phyloP scores from a whole-genome alignment of 2,888 invertebrate species.

The Acleris cristana region DNA sequence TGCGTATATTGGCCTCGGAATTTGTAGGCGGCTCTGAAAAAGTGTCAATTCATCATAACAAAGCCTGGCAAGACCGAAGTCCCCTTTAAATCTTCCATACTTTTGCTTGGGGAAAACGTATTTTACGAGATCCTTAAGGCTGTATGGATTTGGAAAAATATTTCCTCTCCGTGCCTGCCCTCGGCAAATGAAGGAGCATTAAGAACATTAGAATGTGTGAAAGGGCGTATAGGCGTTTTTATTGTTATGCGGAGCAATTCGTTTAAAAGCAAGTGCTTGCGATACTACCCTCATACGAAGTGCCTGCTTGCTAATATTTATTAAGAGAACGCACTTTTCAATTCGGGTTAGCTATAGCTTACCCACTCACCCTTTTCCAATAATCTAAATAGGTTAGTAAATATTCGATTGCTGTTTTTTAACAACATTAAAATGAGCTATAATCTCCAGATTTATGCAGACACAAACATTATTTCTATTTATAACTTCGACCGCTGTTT shows the following conservation, averaged over 20 bases:
- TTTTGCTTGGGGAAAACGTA: slow-evolving; percentile 82
- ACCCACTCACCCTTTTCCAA: slow-evolving; percentile 23
- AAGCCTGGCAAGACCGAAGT: slow-evolving; percentile 79
- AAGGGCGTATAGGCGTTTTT: slow-evolving; percentile 79
- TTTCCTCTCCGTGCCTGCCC: slow-evolving; percentile 81
- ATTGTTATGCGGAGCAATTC: slow-evolving; percentile 83
- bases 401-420: slow-evolving; percentile 12
- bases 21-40: slow-evolving; percentile 81
- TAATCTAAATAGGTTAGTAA: neutral
- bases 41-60: slow-evolving; percentile 83
- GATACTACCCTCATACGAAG: slow-evolving; percentile 70
- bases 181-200: slow-evolving; percentile 82
- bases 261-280: slow-evolving; percentile 81
- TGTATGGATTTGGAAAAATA: slow-evolving; percentile 85
- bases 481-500: slow-evolving; percentile 44
- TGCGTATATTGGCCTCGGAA: slow-evolving; percentile 81
- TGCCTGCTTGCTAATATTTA: slow-evolving; percentile 81
- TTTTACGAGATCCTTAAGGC: slow-evolving; percentile 85
- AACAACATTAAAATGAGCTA: slow-evolving; percentile 1
- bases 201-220: slow-evolving; percentile 82
- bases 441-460: slow-evolving; percentile 17
- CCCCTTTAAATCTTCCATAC: slow-evolving; percentile 84
- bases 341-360: slow-evolving; percentile 29
- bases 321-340: slow-evolving; percentile 61
- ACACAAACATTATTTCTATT: slow-evolving; percentile 44